Evolutionary conservation across 1,140 invertebrate genomes (phyloP).

Genomic region (Philopotamus ludificatus): DNA sequence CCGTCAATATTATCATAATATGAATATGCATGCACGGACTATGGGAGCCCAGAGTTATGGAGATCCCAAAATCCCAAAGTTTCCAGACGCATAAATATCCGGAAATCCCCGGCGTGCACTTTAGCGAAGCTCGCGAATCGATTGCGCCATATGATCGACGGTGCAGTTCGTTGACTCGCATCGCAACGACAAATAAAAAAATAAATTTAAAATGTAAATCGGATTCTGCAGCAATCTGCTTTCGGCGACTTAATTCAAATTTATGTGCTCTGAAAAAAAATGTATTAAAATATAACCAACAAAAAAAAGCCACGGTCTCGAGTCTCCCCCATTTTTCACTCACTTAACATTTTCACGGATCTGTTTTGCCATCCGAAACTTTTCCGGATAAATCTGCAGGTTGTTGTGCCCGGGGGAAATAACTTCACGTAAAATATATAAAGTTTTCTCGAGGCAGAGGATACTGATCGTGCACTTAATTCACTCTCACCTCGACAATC

Average conservation of each 20-base stretch:
- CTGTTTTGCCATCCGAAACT: neutral
- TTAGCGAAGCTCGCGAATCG: neutral
- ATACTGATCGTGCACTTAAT: conserved; percentile 12
- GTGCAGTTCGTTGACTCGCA: conserved; percentile 17
- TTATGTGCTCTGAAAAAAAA: conserved; percentile 15
- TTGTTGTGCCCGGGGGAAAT: conserved; percentile 21
- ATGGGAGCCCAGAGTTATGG: no score
- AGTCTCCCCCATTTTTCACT: no score
- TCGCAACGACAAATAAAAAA: conserved; percentile 7
- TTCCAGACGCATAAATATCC: conserved; percentile 40
- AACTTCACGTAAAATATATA: neutral
- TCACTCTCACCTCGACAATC: no score
- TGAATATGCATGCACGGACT: no score
- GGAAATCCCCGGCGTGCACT: neutral
- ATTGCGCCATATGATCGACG: neutral
- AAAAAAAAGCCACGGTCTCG: neutral
- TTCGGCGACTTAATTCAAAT: conserved; percentile 23
- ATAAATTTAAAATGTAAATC: conserved; percentile 27
- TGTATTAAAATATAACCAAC: neutral
- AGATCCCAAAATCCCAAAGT: conserved; percentile 28
- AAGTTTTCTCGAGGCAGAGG: no score
- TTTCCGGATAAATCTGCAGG: neutral
- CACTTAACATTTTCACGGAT: neutral
- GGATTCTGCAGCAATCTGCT: conserved; percentile 3
- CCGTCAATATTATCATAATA: no score